Conservation (phyloP, 2,113 vertebrate species). For the Bothrops jararaca region DNA sequence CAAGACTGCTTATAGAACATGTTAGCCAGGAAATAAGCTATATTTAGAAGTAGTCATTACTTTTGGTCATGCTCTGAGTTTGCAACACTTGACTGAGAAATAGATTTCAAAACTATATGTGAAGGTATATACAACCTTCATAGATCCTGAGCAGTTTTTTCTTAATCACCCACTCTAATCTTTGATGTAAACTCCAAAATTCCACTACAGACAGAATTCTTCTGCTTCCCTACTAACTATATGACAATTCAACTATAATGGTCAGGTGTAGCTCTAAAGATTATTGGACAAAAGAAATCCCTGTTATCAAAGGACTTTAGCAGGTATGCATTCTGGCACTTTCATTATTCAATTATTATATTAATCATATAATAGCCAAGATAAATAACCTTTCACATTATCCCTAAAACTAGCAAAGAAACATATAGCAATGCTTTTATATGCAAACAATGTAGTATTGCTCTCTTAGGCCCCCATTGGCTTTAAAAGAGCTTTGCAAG, state of each 20-base stretch:
- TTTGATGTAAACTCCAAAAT: not conserved
- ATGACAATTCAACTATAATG: not conserved
- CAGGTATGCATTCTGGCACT: not conserved
- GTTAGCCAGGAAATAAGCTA: not conserved
- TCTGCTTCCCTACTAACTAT: not conserved
- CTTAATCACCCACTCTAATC: not conserved
- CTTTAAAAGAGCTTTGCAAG: not conserved
- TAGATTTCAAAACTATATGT: not conserved
- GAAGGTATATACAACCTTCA: not conserved
- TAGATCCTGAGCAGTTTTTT: not conserved
- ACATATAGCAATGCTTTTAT: not conserved
- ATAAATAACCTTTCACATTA: not conserved
- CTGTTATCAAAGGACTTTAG: not conserved
- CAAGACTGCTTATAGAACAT: not conserved
- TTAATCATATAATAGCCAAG: not conserved
- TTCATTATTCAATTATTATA: not conserved
- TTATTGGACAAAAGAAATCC: not conserved
- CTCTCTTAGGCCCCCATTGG: not conserved
- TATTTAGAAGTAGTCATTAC: not conserved
- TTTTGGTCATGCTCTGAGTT: not conserved
- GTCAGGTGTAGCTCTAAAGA: not conserved
- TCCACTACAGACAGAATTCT: not conserved
- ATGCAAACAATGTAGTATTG: not conserved
- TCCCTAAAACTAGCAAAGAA: not conserved
- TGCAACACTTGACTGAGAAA: not conserved